phyloP scores from a whole-genome alignment of 1,140 invertebrate genomes.

The Zelostemma sp. region DNA sequence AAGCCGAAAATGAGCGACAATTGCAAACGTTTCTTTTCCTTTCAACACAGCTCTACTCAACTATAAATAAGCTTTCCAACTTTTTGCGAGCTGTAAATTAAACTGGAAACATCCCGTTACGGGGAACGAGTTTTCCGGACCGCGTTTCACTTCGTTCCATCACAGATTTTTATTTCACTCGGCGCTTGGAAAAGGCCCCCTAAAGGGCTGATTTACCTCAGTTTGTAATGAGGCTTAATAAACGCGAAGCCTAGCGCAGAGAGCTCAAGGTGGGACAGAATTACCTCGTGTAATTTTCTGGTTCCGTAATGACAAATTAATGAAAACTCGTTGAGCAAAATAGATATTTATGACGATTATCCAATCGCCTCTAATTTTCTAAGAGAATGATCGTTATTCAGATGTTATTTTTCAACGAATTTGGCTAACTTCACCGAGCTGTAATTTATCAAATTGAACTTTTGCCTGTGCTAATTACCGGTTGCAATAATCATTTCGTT shows the following conservation, averaged over 20 bases:
- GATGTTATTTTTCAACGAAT: no score
- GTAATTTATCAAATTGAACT: no score
- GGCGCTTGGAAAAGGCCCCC: constrained; percentile 2
- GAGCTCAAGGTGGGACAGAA: neutral
- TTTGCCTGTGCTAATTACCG: no score
- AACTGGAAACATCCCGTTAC: constrained; percentile 14
- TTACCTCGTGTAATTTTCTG: constrained; percentile 13
- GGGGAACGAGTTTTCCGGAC: constrained; percentile 12
- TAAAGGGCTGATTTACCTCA: constrained; percentile 23
- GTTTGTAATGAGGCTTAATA: constrained; percentile 26
- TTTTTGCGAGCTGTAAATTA: constrained; percentile 22
- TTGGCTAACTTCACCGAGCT: no score
- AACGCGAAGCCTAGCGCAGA: constrained; percentile 7
- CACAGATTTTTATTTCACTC: constrained; percentile 26
- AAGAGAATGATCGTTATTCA: no score
- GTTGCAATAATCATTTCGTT: no score
- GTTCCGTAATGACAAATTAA: constrained; percentile 20
- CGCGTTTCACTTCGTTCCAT: constrained; percentile 11
- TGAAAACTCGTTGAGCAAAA: neutral
- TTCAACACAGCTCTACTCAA: neutral
- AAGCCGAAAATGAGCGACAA: neutral
- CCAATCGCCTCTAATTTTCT: no score
- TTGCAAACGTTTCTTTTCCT: constrained; percentile 6
- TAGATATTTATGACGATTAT: no score
- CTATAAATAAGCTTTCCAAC: constrained; percentile 15